These are phyloP conservation scores for Etheostoma nigrum DNA, from an alignment of 2,797 vertebrate genomes.

Conservation along the genomic window DNA sequence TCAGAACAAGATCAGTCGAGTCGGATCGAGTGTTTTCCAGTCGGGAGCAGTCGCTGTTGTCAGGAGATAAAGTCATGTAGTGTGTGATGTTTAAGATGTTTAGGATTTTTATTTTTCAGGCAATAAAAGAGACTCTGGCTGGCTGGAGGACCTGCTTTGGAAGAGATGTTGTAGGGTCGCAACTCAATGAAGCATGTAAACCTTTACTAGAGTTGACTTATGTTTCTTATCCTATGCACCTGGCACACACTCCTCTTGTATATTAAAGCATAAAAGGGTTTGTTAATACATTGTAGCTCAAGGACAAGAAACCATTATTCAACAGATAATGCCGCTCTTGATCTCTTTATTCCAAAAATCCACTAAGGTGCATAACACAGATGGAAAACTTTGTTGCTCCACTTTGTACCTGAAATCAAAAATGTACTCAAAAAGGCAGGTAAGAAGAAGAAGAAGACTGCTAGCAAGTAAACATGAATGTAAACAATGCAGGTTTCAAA, in stretches of 20 bases:
- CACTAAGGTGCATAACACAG: background rate
- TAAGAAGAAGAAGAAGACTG: background rate
- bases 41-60: conserved; percentile 28
- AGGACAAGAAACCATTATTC: background rate
- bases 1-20: conserved; percentile 45
- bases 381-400: background rate
- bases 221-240: conserved; percentile 1
- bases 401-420: background rate
- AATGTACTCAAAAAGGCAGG: background rate
- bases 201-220: background rate
- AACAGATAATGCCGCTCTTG: background rate
- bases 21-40: conserved; percentile 11
- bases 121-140: conserved; percentile 5
- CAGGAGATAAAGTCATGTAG: conserved; percentile 27
- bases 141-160: background rate
- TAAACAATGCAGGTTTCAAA: background rate
- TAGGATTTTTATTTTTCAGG: conserved; percentile 19
- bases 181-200: background rate
- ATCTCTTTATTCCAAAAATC: conserved; percentile 1
- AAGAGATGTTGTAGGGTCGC: background rate
- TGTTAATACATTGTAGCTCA: background rate
- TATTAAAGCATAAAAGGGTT: background rate
- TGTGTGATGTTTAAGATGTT: conserved; percentile 27
- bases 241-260: background rate
- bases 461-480: background rate